phyloP scores from a whole-genome alignment of 2,797 vertebrate genomes.

The Gorsachius magnificus region DNA sequence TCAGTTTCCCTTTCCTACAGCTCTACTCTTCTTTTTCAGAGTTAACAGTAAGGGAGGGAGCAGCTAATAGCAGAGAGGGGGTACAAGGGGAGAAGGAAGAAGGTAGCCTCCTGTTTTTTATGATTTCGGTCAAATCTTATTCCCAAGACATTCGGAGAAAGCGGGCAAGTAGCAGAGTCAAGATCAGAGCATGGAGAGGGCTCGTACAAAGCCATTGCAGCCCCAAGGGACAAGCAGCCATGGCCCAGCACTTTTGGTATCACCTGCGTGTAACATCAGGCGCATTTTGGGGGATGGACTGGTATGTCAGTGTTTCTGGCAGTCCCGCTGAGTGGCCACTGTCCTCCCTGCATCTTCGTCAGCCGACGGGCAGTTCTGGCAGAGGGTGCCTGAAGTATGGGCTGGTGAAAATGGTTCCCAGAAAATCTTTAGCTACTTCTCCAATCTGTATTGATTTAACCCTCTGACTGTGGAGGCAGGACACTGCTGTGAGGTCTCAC shows the following conservation, averaged over 20 bases:
- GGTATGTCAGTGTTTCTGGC: background rate
- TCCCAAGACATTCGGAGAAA: background rate
- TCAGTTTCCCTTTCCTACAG: background rate
- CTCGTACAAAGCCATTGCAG: background rate
- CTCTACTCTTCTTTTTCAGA: background rate
- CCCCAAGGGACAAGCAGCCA: background rate
- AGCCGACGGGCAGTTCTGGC: background rate
- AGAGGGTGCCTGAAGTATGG: background rate
- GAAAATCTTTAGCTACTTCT: background rate
- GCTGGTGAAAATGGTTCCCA: background rate
- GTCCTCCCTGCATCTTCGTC: background rate
- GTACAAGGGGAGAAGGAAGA: background rate
- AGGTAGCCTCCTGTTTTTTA: background rate
- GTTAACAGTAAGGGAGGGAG: background rate
- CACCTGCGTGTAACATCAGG: rapidly evolving
- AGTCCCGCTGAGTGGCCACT: background rate
- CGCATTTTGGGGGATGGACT: background rate
- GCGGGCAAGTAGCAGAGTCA: background rate
- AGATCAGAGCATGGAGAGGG: background rate
- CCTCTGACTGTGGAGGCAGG: background rate
- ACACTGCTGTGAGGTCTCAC: background rate
- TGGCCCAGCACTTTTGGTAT: background rate
- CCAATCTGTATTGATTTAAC: background rate
- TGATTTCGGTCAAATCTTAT: background rate
- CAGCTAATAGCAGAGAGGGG: rapidly evolving